phyloP scores from a whole-genome alignment of 2,888 invertebrate species.

The Lapara coniferarum region DNA sequence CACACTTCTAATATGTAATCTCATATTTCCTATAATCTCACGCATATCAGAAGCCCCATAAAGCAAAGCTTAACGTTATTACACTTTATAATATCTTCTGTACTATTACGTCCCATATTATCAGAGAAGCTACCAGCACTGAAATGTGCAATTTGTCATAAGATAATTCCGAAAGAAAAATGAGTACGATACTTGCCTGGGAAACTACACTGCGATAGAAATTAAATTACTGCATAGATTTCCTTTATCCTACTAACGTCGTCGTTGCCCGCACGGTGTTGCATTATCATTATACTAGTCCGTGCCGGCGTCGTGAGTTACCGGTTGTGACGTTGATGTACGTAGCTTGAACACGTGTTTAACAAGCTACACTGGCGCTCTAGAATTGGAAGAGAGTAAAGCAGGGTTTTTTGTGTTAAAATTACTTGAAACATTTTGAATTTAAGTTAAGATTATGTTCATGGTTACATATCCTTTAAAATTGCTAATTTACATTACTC shows the following conservation, averaged over 20 bases:
- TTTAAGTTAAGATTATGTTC: too few species aligned
- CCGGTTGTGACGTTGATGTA: conserved; percentile 1
- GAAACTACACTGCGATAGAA: conserved; percentile 5
- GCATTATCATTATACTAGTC: not conserved
- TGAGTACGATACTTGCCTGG: not conserved
- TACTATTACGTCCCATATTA: too few species aligned
- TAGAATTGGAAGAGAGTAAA: too few species aligned
- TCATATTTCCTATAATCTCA: too few species aligned
- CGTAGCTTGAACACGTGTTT: not conserved
- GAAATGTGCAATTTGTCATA: not conserved
- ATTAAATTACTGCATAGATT: conserved; percentile 18
- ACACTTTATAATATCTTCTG: too few species aligned
- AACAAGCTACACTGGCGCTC: not conserved
- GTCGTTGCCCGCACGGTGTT: not conserved
- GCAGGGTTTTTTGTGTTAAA: too few species aligned
- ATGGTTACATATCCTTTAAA: too few species aligned
- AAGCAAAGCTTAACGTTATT: too few species aligned
- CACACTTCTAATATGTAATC: too few species aligned
- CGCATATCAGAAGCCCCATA: too few species aligned
- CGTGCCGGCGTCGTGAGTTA: not conserved
- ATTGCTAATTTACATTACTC: too few species aligned
- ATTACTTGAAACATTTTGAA: too few species aligned
- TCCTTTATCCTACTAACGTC: not conserved
- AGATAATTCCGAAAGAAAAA: not conserved
- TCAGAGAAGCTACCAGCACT: not conserved